Conservation (phyloP, 1,140 invertebrate species). For the Aphelenchoides fujianensis region DNA sequence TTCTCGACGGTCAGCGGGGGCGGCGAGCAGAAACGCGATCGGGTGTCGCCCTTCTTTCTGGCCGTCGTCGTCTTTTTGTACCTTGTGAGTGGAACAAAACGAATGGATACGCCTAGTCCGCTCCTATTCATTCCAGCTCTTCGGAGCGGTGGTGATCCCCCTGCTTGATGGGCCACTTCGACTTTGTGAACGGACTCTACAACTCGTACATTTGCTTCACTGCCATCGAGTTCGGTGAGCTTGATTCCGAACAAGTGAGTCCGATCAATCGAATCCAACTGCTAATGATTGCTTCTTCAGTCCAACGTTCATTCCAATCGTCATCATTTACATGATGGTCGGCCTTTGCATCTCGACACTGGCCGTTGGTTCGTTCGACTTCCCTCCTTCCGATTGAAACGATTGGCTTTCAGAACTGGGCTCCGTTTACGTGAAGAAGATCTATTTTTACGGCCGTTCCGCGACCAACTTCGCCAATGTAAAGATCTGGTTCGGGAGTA, state of each 20-base stretch:
- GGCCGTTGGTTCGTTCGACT: constrained; percentile 35
- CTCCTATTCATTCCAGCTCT: constrained; percentile 17
- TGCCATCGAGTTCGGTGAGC: constrained; percentile 45
- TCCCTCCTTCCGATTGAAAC: neutral
- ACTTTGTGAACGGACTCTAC: constrained; percentile 46
- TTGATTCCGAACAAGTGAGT: constrained; percentile 43
- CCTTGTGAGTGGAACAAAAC: no score
- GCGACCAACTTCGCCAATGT: constrained; percentile 37
- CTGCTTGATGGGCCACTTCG: constrained; percentile 46
- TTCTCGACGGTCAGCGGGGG: neutral
- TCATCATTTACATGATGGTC: constrained; percentile 46
- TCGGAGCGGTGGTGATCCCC: constrained; percentile 44
- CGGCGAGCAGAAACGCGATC: no score
- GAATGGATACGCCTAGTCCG: neutral
- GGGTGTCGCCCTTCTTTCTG: constrained; percentile 35
- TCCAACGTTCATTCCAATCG: constrained; percentile 46
- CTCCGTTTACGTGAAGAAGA: constrained; percentile 41
- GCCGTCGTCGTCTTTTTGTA: constrained; percentile 39
- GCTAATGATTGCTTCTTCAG: no score
- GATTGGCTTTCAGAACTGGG: constrained; percentile 36
- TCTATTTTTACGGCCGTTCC: constrained; percentile 38
- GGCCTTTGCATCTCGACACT: constrained; percentile 44
- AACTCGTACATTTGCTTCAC: constrained; percentile 48
- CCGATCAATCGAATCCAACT: no score
- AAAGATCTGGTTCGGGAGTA: constrained; percentile 43